phyloP scores from a whole-genome alignment of 2,888 invertebrate species.

The Platycnemis pennipes region DNA sequence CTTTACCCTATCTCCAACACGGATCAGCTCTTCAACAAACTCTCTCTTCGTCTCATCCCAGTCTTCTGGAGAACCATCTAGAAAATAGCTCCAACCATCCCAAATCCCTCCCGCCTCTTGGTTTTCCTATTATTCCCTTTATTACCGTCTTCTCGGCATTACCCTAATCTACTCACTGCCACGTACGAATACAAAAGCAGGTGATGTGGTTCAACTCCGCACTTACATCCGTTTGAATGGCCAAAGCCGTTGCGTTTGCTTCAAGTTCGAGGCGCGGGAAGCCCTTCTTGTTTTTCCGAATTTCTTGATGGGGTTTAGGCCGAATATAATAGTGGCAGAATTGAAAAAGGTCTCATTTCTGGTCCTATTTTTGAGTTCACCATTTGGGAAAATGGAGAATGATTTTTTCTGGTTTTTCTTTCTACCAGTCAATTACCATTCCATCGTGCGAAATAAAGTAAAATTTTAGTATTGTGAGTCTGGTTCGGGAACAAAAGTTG shows the following conservation, averaged over 20 bases:
- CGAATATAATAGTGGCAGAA: not conserved
- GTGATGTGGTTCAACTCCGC: not conserved
- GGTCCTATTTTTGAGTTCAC: not conserved
- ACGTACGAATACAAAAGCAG: not conserved
- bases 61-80: not conserved
- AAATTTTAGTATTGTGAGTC: too few species aligned
- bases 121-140: not conserved
- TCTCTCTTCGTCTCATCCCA: not conserved
- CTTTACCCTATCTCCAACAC: not conserved
- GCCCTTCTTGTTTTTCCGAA: not conserved
- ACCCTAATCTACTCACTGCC: not conserved
- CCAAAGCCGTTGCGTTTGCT: not conserved
- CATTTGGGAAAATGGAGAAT: too few species aligned
- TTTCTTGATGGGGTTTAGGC: not conserved
- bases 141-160: not conserved
- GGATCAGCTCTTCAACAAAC: constrained; percentile 28
- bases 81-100: not conserved
- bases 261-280: not conserved
- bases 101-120: not conserved
- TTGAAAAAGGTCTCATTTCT: too few species aligned
- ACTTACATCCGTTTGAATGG: not conserved
- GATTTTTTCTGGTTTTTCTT: too few species aligned
- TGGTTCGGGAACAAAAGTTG: too few species aligned
- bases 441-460: too few species aligned
- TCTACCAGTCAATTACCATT: too few species aligned